phyloP scores from a whole-genome alignment of 2,888 invertebrate species.

The Lithophane leautieri region DNA sequence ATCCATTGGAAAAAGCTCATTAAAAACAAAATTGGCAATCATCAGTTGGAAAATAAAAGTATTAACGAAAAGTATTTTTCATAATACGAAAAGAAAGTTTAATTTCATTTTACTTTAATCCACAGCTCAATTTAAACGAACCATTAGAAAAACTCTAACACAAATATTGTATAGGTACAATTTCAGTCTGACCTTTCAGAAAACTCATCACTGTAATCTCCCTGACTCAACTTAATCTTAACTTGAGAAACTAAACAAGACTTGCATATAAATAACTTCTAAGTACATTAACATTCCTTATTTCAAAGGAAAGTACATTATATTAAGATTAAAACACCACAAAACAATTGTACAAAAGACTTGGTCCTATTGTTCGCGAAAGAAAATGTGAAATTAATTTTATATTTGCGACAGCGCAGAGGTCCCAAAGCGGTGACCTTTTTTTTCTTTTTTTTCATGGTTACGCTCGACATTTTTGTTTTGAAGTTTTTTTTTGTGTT shows the following conservation, averaged over 20 bases:
- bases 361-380: constrained; percentile 43
- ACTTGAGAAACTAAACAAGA: constrained; percentile 20
- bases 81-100: background rate
- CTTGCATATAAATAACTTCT: constrained; percentile 26
- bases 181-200: constrained; percentile 4
- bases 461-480: constrained; percentile 9
- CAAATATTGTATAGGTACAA: constrained; percentile 3
- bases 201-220: constrained; percentile 25
- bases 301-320: constrained; percentile 52
- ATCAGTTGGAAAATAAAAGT: background rate
- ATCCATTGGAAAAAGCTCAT: background rate
- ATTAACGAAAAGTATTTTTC: background rate
- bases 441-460: constrained; percentile 31
- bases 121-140: constrained; percentile 24
- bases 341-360: constrained; percentile 56
- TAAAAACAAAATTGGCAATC: constrained; percentile 8
- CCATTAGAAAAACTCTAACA: background rate
- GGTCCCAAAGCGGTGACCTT: constrained; percentile 42
- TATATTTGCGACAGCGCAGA: constrained; percentile 50
- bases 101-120: constrained; percentile 16
- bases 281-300: constrained; percentile 39
- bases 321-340: constrained; percentile 50
- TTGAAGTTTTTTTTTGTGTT: constrained; percentile 3
- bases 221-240: constrained; percentile 4
- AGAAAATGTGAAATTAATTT: constrained; percentile 59